These are phyloP conservation scores for Glyphotaelius pellucidus DNA, from an alignment of 2,888 invertebrate genomes.

Conservation along the genomic window DNA sequence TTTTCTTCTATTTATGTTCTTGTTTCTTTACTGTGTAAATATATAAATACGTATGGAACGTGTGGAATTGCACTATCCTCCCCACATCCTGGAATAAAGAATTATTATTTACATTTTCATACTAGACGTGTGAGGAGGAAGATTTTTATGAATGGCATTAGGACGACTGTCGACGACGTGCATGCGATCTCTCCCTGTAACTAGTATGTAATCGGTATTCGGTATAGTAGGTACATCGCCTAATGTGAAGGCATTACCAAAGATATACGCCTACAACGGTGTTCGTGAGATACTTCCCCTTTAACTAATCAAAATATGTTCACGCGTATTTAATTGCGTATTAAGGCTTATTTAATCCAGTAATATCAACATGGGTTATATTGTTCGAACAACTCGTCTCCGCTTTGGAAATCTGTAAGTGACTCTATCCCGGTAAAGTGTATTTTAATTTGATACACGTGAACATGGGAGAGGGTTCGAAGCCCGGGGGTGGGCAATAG, in stretches of 20 bases:
- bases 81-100: too few species aligned
- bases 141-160: too few species aligned
- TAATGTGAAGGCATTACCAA: background rate
- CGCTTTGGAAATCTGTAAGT: background rate
- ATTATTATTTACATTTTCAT: too few species aligned
- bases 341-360: conserved; percentile 21
- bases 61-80: too few species aligned
- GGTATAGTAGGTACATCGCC: background rate
- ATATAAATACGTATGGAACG: too few species aligned
- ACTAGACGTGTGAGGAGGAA: too few species aligned
- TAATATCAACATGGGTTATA: conserved; percentile 36
- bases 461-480: background rate
- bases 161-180: too few species aligned
- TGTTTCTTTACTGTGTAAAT: too few species aligned
- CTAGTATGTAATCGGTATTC: too few species aligned
- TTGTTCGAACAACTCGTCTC: conserved; percentile 19
- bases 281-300: background rate
- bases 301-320: conserved; percentile 30
- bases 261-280: background rate
- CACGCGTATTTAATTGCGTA: conserved; percentile 41
- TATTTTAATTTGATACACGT: background rate
- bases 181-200: too few species aligned
- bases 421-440: background rate
- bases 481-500: background rate
- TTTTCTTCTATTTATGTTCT: too few species aligned